A percentile compares a stretch with the other conserved stretches of the same genome.
Evolutionary conservation across 2,888 invertebrate species (phyloP).

Genomic region (Ochropleura plecta): DNA sequence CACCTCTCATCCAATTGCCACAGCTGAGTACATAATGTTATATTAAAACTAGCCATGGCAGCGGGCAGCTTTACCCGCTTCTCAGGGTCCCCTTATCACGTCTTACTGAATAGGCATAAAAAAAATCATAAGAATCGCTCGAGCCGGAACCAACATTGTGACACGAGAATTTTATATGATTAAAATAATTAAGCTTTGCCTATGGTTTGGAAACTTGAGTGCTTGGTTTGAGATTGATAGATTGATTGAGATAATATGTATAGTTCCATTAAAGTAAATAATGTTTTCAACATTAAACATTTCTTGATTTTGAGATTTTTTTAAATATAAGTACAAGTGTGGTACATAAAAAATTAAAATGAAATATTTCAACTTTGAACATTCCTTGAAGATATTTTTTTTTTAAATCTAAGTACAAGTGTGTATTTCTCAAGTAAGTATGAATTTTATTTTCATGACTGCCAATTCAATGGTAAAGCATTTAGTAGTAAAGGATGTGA

Average conservation of each 20-base stretch:
- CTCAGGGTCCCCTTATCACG: no score
- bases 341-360: background rate
- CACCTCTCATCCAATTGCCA: background rate
- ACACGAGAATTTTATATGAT: no score
- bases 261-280: constrained; percentile 15
- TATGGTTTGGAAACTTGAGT: background rate
- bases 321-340: background rate
- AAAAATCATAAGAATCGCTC: no score
- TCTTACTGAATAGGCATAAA: no score
- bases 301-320: constrained; percentile 16
- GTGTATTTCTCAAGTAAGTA: background rate
- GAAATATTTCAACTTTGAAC: background rate
- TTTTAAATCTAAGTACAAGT: background rate
- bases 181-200: background rate
- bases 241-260: background rate
- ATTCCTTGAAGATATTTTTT: background rate
- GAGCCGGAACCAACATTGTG: no score
- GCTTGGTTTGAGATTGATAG: constrained; percentile 10
- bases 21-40: no score
- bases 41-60: no score
- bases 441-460: background rate
- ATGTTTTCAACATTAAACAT: background rate
- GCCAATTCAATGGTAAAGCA: background rate
- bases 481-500: background rate
- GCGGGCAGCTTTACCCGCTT: no score